Conservation (phyloP, 2,888 invertebrate genomes). For the Agrotis ipsilon region DNA sequence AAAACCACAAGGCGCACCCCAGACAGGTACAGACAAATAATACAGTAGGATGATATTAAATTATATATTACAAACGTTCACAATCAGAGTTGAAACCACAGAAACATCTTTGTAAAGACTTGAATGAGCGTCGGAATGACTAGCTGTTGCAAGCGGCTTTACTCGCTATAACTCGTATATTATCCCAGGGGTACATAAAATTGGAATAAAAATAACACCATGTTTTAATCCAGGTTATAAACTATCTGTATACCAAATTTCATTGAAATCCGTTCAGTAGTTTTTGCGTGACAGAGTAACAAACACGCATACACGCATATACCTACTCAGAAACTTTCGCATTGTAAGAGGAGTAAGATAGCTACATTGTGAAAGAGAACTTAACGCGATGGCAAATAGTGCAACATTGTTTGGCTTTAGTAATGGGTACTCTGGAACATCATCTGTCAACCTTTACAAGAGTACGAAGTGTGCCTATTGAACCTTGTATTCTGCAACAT, state of each 20-base stretch:
- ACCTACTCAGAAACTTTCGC: too few relatives aligned
- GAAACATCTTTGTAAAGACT: constrained; percentile 34
- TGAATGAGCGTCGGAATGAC: constrained; percentile 38
- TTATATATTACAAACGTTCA: constrained; percentile 36
- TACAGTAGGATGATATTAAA: constrained; percentile 29
- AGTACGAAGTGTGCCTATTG: constrained; percentile 4
- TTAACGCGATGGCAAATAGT: constrained; percentile 31
- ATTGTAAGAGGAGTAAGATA: neutral
- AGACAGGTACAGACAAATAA: constrained; percentile 17
- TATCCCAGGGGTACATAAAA: too few relatives aligned
- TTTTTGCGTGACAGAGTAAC: too few relatives aligned
- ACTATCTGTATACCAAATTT: too few relatives aligned
- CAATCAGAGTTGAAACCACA: constrained; percentile 43
- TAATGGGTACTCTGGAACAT: constrained; percentile 22
- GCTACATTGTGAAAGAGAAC: constrained; percentile 49
- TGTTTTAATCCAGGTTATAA: too few relatives aligned
- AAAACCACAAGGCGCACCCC: constrained; percentile 30
- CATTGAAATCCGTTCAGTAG: too few relatives aligned
- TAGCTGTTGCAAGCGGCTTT: too few relatives aligned
- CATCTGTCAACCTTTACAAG: constrained; percentile 23
- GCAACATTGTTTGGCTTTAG: constrained; percentile 46
- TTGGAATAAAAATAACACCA: too few relatives aligned
- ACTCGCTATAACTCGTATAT: too few relatives aligned
- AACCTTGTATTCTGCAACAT: constrained; percentile 14
- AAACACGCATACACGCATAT: too few relatives aligned